Evolutionary conservation across 2,113 vertebrate genomes (phyloP).

Genomic region (Nothobranchius furzeri): DNA sequence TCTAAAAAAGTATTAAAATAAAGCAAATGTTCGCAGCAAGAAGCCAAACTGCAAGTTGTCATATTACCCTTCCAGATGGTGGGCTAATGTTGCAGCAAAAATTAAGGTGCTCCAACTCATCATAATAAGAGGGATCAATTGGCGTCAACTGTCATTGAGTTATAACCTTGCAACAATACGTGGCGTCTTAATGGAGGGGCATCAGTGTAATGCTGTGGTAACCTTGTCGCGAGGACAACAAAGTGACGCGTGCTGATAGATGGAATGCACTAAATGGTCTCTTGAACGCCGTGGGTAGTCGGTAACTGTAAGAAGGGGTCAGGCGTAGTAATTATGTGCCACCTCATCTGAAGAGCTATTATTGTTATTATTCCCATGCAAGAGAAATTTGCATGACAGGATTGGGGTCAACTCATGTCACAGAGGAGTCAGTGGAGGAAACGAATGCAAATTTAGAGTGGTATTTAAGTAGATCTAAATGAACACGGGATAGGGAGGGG

Average conservation of each 20-base stretch:
- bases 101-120: conserved; percentile 81
- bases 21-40: conserved; percentile 70
- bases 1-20: conserved; percentile 48
- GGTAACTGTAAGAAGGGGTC: conserved; percentile 57
- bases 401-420: conserved; percentile 60
- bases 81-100: conserved; percentile 75
- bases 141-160: conserved; percentile 62
- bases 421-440: conserved; percentile 52
- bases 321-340: conserved; percentile 68
- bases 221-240: conserved; percentile 71
- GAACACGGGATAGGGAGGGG: background rate
- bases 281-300: conserved; percentile 58
- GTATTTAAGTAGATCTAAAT: conserved; percentile 51
- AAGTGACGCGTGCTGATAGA: conserved; percentile 68
- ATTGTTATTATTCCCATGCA: conserved; percentile 65
- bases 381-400: conserved; percentile 66
- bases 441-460: conserved; percentile 60
- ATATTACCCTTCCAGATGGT: conserved; percentile 81
- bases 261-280: conserved; percentile 57
- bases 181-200: conserved; percentile 45
- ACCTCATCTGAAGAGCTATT: conserved; percentile 67
- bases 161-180: conserved; percentile 69
- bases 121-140: conserved; percentile 78
- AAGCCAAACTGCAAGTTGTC: conserved; percentile 61
- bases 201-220: conserved; percentile 58